Conservation (phyloP, 2,888 invertebrate genomes). For the Drosophila mimica region DNA sequence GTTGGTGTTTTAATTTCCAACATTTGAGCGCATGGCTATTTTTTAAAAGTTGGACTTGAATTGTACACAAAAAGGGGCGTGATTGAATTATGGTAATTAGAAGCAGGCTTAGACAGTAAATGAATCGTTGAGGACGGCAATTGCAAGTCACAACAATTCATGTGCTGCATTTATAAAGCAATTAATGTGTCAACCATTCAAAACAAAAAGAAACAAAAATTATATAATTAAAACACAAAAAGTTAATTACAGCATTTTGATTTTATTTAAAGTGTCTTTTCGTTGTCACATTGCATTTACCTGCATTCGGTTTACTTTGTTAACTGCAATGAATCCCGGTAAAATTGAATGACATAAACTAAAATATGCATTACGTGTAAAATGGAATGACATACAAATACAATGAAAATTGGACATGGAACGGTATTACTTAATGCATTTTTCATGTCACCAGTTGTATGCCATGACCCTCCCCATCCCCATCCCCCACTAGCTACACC, state of each 20-base stretch:
- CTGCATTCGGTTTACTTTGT: constrained; percentile 37
- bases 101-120: neutral
- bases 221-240: neutral
- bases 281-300: constrained; percentile 29
- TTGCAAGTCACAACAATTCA: constrained; percentile 9
- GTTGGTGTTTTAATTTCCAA: constrained; percentile 52
- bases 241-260: neutral
- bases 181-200: constrained; percentile 16
- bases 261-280: constrained; percentile 2
- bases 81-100: constrained; percentile 24
- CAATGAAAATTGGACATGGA: constrained; percentile 38
- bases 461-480: neutral
- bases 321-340: constrained; percentile 30
- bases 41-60: neutral
- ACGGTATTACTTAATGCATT: constrained; percentile 63
- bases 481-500: neutral
- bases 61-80: neutral
- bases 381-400: constrained; percentile 38
- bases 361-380: constrained; percentile 55
- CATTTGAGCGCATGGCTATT: constrained; percentile 1
- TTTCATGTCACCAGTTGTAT: constrained; percentile 50
- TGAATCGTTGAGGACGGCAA: neutral
- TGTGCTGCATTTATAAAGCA: constrained; percentile 6
- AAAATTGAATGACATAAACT: constrained; percentile 45
- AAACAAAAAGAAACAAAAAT: neutral